Base-by-base conservation (phyloP, 2,888 invertebrate species). In the Panopea generosa region DNA sequence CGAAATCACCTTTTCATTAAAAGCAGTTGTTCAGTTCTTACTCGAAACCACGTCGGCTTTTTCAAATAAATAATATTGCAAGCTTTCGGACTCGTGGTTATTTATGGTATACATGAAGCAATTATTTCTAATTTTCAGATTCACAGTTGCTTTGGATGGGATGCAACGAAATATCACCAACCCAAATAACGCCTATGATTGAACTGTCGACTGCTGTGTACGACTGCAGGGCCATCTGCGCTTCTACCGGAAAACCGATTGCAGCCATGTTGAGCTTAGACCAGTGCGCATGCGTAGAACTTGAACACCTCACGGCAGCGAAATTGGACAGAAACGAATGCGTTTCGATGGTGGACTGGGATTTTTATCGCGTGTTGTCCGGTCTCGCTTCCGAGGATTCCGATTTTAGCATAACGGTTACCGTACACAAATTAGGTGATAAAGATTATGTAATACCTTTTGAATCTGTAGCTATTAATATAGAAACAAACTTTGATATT, bases 371-470 rank as follows among this genome's bases (percentile, higher is more conserved):
- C 16, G 49, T 68, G 1, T 83, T 84, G 1, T 79, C 84, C 0
- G 82, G 74, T 49, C 49, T 83, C 3, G 72, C 53, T 11, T 50
- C 27, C 16, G 22, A 50, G 6, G 55, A 82, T 40, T 49, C 70
- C 3, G 59, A 77, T 26, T 83, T 84, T 61, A 67, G 16, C 1
- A 73, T 89, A 24, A 61, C 59, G 6, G 72, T 84, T 0, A 71
- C 76, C 7, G 75, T 68, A 7, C 50, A 66, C 4, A 77, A 52
- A n/a, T 68, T 84, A n/a, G 85, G 84, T 3, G 59, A 45, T 1
- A 82, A 85, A 43, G 49, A 69, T 11, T 91, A 92, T 75, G 86
- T 87, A 7, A 86, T 87, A 62, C 90, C 91, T 1, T 70, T 80
- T 2, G 91, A 92, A 68, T 85, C 88, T 7, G 84, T 91, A 0